Evolutionary conservation across 2,888 invertebrate species (phyloP), one percentile per base, ranked within the genome.

Genomic region (Argynnis bischoffii): DNA sequence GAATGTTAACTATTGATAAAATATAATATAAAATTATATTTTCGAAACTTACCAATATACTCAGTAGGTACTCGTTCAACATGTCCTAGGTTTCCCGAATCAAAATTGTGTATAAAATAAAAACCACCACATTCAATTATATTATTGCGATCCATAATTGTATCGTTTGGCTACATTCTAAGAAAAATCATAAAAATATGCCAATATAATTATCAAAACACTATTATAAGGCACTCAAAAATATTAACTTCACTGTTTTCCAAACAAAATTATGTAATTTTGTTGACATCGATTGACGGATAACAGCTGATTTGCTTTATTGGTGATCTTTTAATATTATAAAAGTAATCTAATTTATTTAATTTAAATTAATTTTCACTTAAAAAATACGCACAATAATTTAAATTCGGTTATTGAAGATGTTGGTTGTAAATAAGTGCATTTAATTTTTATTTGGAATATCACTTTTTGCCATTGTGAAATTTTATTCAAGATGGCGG

Each of bases 11-110:
- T 41, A 2, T 2, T 8, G 11, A 41, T 41, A 8, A 51, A 35
- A 8, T 35, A 18, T 8, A 41, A 35, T 8, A 35, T 16, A 11
- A 71, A 70, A 64, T 70, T 35, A 55, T 11, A 48, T 21, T 55
- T 16, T 65, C 35, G 11, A 65, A 55, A 81, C 89, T 92, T 85
- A 94, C 94, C 93, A 76, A 93, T 93, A 75, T 93, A 91, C 81
- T 93, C 93, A 82, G 91, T 92, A 56, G 94, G 92, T 67, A 96
- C 95, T 79, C 95, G 94, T 85, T 97, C 97, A 64, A 97, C 97
- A 89, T 94, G 95, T 65, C 96, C 95, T 77, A 98, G 94, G 92
- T 98, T 98, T 69, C 97, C 98, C 55, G 98, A 98, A 88, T 98
- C 98, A 93, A 98, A 98, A 86, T 96, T 96, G 78, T 97, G 96